Percentiles rank a stretch among this genome's conserved stretches.
phyloP scores from a whole-genome alignment of 1,140 invertebrate genomes.

The Ruditapes philippinarum region DNA sequence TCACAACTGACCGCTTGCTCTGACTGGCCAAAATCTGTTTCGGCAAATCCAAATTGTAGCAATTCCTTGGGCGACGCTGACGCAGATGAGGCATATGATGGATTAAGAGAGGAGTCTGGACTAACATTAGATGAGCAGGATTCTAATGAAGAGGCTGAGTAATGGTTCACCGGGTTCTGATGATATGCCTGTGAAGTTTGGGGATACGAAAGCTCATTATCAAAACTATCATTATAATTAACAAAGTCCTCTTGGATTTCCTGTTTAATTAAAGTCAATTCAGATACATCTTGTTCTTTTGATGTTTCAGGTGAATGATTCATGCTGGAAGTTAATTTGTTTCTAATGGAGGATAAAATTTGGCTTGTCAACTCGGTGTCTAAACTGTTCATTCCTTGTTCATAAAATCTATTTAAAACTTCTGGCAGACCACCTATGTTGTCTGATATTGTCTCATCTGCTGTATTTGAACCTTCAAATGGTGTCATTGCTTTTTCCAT shows the following conservation, averaged over 20 bases:
- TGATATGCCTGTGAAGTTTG: background rate
- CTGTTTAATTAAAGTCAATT: background rate
- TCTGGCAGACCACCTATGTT: background rate
- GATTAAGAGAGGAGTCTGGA: background rate
- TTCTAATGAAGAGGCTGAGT: background rate
- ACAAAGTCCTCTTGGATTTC: background rate
- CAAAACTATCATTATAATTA: background rate
- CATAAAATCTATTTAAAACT: background rate
- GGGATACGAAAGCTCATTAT: background rate
- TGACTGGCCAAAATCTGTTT: background rate
- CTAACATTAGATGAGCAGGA: background rate
- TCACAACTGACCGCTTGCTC: background rate
- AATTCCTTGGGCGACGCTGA: background rate
- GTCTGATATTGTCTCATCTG: background rate
- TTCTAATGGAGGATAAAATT: background rate
- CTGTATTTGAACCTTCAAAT: background rate
- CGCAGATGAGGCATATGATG: background rate
- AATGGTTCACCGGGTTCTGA: background rate
- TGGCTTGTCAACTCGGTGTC: background rate
- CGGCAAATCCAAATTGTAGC: background rate
- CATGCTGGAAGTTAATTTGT: background rate
- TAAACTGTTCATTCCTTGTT: background rate
- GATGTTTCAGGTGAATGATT: background rate
- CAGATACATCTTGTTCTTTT: background rate
- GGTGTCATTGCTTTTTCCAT: background rate